Evolutionary conservation across 2,888 invertebrate genomes (phyloP), one percentile per base, ranked within the genome.

Genomic region (Scrobipalpa costella): DNA sequence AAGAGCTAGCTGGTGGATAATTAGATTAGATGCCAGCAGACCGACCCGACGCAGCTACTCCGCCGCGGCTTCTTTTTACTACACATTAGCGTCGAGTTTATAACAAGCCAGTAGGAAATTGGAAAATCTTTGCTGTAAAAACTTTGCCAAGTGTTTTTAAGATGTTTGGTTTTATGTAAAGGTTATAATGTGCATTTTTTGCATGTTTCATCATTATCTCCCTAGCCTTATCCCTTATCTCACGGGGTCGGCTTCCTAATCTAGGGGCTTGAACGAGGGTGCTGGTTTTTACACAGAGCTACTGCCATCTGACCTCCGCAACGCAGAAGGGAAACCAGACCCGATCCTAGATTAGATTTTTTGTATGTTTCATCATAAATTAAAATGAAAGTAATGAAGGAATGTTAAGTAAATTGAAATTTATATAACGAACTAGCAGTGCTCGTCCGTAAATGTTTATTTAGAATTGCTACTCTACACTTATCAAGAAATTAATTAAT

Each of bases 1-100:
- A 86, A 83, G 80, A 81, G 78, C 76, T 73, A 49, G 62, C 61
- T 50, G 71, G 71, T 72, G 80, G 81, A 83, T 87, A 88, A 89
- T 88, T 87, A 86, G 82, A 89, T 88, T 87, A 87, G 80, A 79
- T 73, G 78, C 75, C 77, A 72, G 76, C 74, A 74, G 73, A 71
- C 72, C 72, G 73, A 66, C 70, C 66, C 72, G 67, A 66, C 74
- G 74, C 68, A 71, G 64, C 40, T 13, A 40, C 13, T 13, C n/a
- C 40, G 40, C 75, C 71, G 73, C 70, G 71, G 75, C 69, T 70
- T 69, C 72, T 71, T 73, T 75, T 72, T 73, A 67, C 65, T 69
- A 69, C 68, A 71, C 70, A 70, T 69, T 71, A 72, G 72, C 67
- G 69, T 71, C 67, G 69, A 73, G 64, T 71, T 72, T 72, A 69